Evolutionary conservation across 2,888 invertebrate genomes (phyloP).

Genomic region (Timema podura): DNA sequence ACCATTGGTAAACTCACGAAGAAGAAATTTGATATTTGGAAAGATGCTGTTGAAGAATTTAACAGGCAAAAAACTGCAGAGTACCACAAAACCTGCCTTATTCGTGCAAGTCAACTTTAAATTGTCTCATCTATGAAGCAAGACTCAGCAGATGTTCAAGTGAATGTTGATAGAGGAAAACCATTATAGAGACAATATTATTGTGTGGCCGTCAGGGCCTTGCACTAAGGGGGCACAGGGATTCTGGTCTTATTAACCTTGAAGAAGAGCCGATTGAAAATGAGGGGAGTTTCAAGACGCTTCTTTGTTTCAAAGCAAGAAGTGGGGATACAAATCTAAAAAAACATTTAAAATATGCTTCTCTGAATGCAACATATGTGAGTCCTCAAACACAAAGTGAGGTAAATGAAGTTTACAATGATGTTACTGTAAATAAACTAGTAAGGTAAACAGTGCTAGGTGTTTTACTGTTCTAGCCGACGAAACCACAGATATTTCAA

Average conservation of each 20-base stretch:
- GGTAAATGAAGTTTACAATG: too few species aligned
- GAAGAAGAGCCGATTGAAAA: slow-evolving; percentile 26
- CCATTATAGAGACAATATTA: slow-evolving; percentile 13
- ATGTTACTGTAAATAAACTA: too few species aligned
- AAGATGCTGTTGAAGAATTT: slow-evolving; percentile 1
- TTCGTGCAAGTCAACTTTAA: background rate
- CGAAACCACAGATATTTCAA: too few species aligned
- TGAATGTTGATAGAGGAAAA: background rate
- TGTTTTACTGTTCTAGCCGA: too few species aligned
- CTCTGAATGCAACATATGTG: slow-evolving; percentile 36
- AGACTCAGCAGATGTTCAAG: background rate
- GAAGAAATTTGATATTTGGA: background rate
- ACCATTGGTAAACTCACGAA: too few species aligned
- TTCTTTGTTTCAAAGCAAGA: slow-evolving; percentile 36
- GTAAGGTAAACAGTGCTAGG: too few species aligned
- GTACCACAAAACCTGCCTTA: background rate
- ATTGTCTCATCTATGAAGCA: background rate
- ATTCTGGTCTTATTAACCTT: slow-evolving; percentile 31
- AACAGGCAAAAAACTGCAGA: too few species aligned
- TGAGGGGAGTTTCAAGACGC: slow-evolving; percentile 38
- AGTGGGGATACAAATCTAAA: slow-evolving; percentile 35
- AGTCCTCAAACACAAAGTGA: too few species aligned
- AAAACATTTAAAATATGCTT: slow-evolving; percentile 31
- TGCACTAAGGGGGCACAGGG: too few species aligned
- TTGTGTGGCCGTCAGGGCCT: slow-evolving; percentile 36